Base-by-base conservation (phyloP, 2,113 vertebrate species). In the Tetrax tetrax region DNA sequence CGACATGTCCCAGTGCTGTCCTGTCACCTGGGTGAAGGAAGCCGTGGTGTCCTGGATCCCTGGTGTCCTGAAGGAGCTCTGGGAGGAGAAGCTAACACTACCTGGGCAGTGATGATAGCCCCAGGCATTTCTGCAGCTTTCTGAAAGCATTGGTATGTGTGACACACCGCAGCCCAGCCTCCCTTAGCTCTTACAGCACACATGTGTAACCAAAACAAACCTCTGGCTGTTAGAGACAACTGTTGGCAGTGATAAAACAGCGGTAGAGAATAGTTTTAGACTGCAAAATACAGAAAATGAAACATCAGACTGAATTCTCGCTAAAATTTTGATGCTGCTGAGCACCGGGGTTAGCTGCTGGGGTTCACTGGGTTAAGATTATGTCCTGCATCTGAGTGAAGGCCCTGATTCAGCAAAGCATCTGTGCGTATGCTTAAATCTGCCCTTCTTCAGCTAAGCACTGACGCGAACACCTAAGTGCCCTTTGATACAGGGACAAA, bases 321-420 rank as follows among this genome's bases (percentile, higher is more conserved):
- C 60, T 69, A 63, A 43, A 63, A 43, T 8, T 27, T 47, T 7
- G 2, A 65, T 2, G 22, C 57, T 50, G 33, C 35, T 90, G 79
- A 83, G 57, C 53, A 12, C 0, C 60, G 37, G 83, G 66, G 28
- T 84, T 89, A 91, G 75, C 60, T 86, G 63, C 77, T 94, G 80
- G n/a, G 28, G 33, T 38, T 89, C 64, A 51, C 69, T n/a, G 57
- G 28, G 43, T 74, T 84, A 53, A 47, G 74, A 35, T 79, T 28
- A 69, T 37, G 48, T 88, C 54, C 90, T 70, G 54, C 60, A 45
- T 59, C 64, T 43, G 53, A 91, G n/a, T 51, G 54, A 82, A 95
- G 90, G 80, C 80, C 64, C 31, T 89, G 92, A 83, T 82, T 84
- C 68, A 95, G 90, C 83, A 79, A 84, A 96, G 77, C 76, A 16